Evolutionary conservation across 2,113 vertebrate genomes (phyloP), one percentile per base, ranked within the genome.

Genomic region (Melanotaenia duboulayi): DNA sequence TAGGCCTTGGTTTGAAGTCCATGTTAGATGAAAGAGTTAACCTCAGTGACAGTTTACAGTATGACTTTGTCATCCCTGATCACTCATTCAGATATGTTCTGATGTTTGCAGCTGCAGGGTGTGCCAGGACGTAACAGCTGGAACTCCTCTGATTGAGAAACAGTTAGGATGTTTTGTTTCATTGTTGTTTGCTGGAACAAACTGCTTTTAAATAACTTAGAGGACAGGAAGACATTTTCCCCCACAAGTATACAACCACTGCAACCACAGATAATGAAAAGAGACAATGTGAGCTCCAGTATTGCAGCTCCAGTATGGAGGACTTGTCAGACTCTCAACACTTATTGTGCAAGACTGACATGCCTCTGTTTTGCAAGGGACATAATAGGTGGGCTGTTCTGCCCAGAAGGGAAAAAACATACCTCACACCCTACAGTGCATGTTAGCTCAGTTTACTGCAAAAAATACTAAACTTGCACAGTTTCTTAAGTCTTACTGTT

Each of bases 201-300:
- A 63, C 16, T 78, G 62, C 14, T 67, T 88, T 49, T 78, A 74
- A 71, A 72, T 76, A 67, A 77, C n/a, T 70, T 44, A 48, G 73
- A 13, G 22, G 65, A 78, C 68, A 79, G 79, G 78, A 75, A 74
- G 63, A 20, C 0, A 42, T 46, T 66, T 59, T 56, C 66, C 32
- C 52, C 66, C 17, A 24, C 69, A 70, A 63, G 22, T 70, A 51
- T 55, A 25, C 11, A 77, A 74, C 72, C 69, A 28, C 60, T 23
- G 28, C 35, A 50, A 71, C 51, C 59, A 46, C 32, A 76, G 56
- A 86, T 75, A 83, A 76, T 72, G 23, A 77, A 70, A 66, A 76
- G 62, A 70, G 55, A 64, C 73, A 13, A 52, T 50, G 12, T 57
- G 3, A 17, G 19, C 55, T 32, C 32, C n/a, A 81, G 71, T 44